Percentiles rank a stretch among this genome's conserved stretches.
Evolutionary conservation across 2,888 invertebrate genomes (phyloP).

Genomic region (Campoplex nolae): DNA sequence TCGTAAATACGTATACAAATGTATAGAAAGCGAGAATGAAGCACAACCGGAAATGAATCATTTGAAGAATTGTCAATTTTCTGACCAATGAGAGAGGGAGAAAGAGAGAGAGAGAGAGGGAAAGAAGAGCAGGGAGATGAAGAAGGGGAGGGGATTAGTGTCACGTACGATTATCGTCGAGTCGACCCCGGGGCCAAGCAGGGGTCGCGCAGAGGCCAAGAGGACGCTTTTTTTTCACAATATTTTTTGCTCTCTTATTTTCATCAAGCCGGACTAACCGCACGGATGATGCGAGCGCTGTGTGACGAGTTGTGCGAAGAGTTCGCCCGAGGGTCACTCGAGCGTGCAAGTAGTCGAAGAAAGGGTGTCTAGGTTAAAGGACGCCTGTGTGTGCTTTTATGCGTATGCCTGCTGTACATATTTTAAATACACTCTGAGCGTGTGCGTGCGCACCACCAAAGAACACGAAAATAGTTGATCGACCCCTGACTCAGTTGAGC

Average conservation of each 20-base stretch:
- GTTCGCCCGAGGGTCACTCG: constrained; percentile 55
- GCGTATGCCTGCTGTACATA: neutral
- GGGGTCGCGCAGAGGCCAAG: constrained; percentile 64
- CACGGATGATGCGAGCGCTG: constrained; percentile 36
- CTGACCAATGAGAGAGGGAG: constrained; percentile 56
- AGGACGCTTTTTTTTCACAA: constrained; percentile 29
- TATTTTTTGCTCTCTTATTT: constrained; percentile 35
- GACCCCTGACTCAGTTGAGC: constrained; percentile 63
- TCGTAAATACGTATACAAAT: neutral
- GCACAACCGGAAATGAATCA: constrained; percentile 82
- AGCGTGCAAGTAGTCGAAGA: constrained; percentile 63
- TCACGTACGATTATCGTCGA: constrained; percentile 65
- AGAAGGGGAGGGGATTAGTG: constrained; percentile 54
- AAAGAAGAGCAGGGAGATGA: neutral
- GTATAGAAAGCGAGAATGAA: constrained; percentile 56
- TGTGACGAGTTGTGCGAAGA: constrained; percentile 40
- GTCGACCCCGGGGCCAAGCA: constrained; percentile 63
- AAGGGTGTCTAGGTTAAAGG: constrained; percentile 68
- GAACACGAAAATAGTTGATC: constrained; percentile 67
- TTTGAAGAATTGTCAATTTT: constrained; percentile 82
- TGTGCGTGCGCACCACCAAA: constrained; percentile 40
- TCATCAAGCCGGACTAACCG: constrained; percentile 25
- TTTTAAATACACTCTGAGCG: neutral
- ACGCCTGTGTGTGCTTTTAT: constrained; percentile 19
- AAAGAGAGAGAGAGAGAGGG: constrained; percentile 28